These are phyloP conservation scores for Helobdella robusta DNA, from an alignment of 2,888 invertebrate species.

Conservation along the genomic window DNA sequence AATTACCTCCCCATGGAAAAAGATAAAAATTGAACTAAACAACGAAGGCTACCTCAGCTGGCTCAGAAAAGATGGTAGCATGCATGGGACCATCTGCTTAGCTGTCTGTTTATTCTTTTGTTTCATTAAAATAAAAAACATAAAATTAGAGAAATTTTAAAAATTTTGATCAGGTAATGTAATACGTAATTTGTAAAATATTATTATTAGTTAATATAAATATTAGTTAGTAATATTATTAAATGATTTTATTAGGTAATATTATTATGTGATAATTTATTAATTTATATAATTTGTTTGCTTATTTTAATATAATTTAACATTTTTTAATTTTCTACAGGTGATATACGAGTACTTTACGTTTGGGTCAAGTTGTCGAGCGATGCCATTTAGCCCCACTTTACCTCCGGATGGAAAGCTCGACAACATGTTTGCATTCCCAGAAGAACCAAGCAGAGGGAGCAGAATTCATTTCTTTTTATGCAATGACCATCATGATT, in stretches of 20 bases:
- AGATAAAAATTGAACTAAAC: conserved; percentile 24
- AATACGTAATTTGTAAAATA: no score
- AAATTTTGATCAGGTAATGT: no score
- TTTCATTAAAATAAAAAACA: no score
- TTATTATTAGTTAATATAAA: no score
- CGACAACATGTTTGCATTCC: conserved; percentile 33
- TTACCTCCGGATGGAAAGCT: conserved; percentile 28
- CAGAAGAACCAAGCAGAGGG: conserved; percentile 29
- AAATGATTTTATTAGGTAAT: no score
- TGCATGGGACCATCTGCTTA: no score
- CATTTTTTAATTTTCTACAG: conserved; percentile 23
- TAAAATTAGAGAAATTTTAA: no score
- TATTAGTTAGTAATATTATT: no score
- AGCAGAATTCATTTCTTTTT: conserved; percentile 31
- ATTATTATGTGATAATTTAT: background rate
- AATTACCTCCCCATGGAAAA: conserved; percentile 28
- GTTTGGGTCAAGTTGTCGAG: conserved; percentile 29
- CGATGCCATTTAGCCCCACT: conserved; percentile 31
- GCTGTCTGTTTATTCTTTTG: no score
- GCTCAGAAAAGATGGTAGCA: conserved; percentile 26
- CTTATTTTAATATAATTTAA: background rate
- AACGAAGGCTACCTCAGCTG: conserved; percentile 22
- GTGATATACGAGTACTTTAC: conserved; percentile 29
- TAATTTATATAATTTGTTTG: background rate
- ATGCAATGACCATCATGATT: conserved; percentile 26